Evolutionary conservation across 2,888 invertebrate genomes (phyloP).

Genomic region (Baronia brevicornis): DNA sequence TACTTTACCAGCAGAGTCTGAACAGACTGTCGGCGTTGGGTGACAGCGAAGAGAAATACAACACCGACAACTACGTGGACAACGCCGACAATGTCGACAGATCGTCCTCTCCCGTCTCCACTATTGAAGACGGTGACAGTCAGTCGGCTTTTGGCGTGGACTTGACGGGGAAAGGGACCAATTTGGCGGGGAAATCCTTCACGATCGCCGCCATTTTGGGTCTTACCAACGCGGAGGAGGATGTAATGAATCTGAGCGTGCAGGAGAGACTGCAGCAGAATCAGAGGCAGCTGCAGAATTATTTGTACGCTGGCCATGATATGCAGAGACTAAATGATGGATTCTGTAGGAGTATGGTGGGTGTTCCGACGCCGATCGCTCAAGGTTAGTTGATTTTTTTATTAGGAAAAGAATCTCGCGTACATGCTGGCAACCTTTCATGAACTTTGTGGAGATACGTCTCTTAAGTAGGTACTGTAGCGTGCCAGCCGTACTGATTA

Average conservation of each 20-base stretch:
- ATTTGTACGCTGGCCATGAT: slow-evolving; percentile 58
- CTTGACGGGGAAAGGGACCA: slow-evolving; percentile 57
- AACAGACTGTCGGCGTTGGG: slow-evolving; percentile 36
- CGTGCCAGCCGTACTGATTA: too few species aligned
- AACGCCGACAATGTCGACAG: slow-evolving; percentile 37
- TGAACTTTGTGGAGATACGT: too few species aligned
- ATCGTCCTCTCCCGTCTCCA: slow-evolving; percentile 51
- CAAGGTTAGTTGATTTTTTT: slow-evolving; percentile 48
- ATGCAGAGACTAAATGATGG: slow-evolving; percentile 58
- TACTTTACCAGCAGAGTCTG: slow-evolving; percentile 55
- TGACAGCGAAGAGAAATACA: slow-evolving; percentile 44
- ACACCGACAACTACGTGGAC: slow-evolving; percentile 33
- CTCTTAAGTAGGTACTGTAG: too few species aligned
- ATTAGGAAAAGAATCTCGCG: too few species aligned
- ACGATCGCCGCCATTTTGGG: slow-evolving; percentile 93
- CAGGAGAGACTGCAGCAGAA: slow-evolving; percentile 64
- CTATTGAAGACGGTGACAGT: slow-evolving; percentile 55
- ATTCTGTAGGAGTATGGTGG: slow-evolving; percentile 49
- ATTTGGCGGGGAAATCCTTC: slow-evolving; percentile 81
- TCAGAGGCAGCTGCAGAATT: slow-evolving; percentile 57
- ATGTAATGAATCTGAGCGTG: slow-evolving; percentile 74
- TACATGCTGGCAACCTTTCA: too few species aligned
- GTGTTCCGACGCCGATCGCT: slow-evolving; percentile 40
- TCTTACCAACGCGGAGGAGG: slow-evolving; percentile 72
- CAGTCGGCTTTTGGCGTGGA: slow-evolving; percentile 62